Evolutionary conservation across 2,888 invertebrate genomes (phyloP).

Genomic region (Pinctada fucata): DNA sequence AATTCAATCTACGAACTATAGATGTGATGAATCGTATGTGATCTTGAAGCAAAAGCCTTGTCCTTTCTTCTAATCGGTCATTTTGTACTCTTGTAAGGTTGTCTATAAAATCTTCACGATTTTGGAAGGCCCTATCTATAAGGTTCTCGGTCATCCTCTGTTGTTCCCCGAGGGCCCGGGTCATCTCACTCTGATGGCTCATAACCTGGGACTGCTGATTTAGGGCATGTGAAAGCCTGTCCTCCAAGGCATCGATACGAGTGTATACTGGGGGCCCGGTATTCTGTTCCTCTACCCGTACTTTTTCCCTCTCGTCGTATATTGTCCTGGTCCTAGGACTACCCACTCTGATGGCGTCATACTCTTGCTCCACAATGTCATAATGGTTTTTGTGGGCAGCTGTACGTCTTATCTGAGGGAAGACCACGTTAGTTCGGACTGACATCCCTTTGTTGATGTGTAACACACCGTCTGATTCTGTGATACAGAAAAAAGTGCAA

Average conservation of each 20-base stretch:
- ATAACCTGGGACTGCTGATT: constrained; percentile 64
- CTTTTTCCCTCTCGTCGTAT: constrained; percentile 4
- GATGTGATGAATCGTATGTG: constrained; percentile 74
- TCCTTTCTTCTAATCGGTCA: constrained; percentile 65
- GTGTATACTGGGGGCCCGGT: constrained; percentile 5
- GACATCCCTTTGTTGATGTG: constrained; percentile 3
- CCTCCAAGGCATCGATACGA: constrained; percentile 27
- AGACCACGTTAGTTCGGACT: constrained; percentile 32
- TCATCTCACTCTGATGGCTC: constrained; percentile 63
- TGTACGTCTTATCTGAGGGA: constrained; percentile 23
- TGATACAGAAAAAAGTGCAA: too few species aligned
- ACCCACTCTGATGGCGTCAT: constrained; percentile 51
- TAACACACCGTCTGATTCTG: too few species aligned
- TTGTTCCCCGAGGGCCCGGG: constrained; percentile 42
- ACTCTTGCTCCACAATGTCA: constrained; percentile 56
- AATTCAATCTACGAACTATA: constrained; percentile 70
- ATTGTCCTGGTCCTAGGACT: constrained; percentile 36
- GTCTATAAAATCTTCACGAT: constrained; percentile 38
- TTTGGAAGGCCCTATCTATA: constrained; percentile 38
- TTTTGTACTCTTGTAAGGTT: constrained; percentile 34
- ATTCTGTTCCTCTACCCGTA: not conserved
- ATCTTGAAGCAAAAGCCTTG: constrained; percentile 70
- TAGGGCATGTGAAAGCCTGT: constrained; percentile 33
- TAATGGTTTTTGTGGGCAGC: constrained; percentile 24
- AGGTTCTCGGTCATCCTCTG: constrained; percentile 36